Evolutionary conservation across 2,888 invertebrate species (phyloP).

Genomic region (Lasioglossum figueresi): DNA sequence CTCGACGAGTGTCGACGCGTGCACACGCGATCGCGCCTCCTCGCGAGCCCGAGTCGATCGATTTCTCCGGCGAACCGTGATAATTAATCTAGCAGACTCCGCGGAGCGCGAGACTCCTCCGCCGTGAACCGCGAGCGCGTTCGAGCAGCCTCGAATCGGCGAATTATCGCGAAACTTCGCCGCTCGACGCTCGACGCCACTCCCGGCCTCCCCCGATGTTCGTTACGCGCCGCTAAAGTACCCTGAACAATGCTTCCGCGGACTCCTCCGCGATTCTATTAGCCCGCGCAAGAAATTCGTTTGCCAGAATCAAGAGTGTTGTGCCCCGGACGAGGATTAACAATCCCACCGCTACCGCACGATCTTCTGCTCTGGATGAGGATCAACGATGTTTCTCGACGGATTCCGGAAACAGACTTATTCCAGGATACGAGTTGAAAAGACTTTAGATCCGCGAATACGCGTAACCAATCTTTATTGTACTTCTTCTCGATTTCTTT

Average conservation of each 20-base stretch:
- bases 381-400: too few relatives aligned
- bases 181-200: neutral
- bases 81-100: constrained; percentile 19
- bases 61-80: constrained; percentile 22
- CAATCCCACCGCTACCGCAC: too few relatives aligned
- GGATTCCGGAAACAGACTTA: too few relatives aligned
- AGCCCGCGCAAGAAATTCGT: neutral
- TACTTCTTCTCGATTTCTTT: too few relatives aligned
- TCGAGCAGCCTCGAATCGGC: constrained; percentile 8
- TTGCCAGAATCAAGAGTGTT: neutral
- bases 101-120: neutral
- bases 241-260: neutral
- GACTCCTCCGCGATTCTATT: neutral
- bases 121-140: constrained; percentile 10
- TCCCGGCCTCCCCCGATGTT: neutral
- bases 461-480: too few relatives aligned
- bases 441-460: too few relatives aligned
- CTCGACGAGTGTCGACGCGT: constrained; percentile 20
- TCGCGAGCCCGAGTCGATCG: constrained; percentile 11
- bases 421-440: too few relatives aligned
- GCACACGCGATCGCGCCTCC: constrained; percentile 23
- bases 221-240: constrained; percentile 3
- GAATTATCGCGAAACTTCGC: constrained; percentile 13
- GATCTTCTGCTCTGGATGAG: too few relatives aligned
- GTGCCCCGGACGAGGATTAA: too few relatives aligned